phyloP scores from a whole-genome alignment of 1,140 invertebrate genomes.

The Nephotettix cincticeps region DNA sequence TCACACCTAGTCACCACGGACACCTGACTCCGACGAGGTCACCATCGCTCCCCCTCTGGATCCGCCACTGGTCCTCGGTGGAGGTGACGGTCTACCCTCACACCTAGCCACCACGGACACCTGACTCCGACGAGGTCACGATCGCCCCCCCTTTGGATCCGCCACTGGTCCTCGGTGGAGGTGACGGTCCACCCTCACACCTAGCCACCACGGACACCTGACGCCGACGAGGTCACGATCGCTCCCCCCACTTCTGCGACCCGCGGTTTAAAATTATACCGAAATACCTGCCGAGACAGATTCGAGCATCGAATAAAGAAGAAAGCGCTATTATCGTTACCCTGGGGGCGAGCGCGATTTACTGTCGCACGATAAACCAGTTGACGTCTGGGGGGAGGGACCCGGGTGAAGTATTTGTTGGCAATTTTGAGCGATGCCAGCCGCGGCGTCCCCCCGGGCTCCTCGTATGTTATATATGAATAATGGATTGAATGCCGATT shows the following conservation, averaged over 20 bases:
- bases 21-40: too few relatives aligned
- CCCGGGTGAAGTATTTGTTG: slow-evolving; percentile 19
- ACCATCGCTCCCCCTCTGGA: too few relatives aligned
- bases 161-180: too few relatives aligned
- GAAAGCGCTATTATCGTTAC: slow-evolving; percentile 4
- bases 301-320: not conserved
- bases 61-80: too few relatives aligned
- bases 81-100: too few relatives aligned
- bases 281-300: not conserved
- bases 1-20: too few relatives aligned
- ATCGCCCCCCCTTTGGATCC: too few relatives aligned
- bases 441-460: not conserved
- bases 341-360: slow-evolving; percentile 3
- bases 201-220: too few relatives aligned
- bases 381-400: slow-evolving; percentile 4
- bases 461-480: slow-evolving; percentile 15
- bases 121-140: too few relatives aligned
- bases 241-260: not conserved
- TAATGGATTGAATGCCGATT: slow-evolving; percentile 19
- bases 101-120: too few relatives aligned
- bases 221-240: too few relatives aligned
- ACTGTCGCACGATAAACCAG: slow-evolving; percentile 16
- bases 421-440: slow-evolving; percentile 19
- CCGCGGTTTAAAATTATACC: not conserved
- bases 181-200: too few relatives aligned